A percentile compares a stretch with the other conserved stretches of the same genome.
These are phyloP conservation scores for Papilio demoleus DNA, from an alignment of 2,888 invertebrate genomes.

Conservation along the genomic window DNA sequence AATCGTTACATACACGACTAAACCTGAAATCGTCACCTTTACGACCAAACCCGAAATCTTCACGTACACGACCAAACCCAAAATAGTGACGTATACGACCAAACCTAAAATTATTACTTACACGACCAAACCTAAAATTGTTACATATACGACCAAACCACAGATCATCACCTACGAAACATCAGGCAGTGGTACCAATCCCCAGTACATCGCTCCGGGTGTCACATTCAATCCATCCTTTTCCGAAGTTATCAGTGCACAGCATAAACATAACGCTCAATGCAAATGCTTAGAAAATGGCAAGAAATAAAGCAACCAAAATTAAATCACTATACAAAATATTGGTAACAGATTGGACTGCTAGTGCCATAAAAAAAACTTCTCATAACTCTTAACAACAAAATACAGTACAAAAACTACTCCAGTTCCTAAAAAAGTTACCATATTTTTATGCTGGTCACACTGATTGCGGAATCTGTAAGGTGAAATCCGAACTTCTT, in stretches of 20 bases:
- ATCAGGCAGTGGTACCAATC: slow-evolving; percentile 70
- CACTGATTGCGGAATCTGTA: slow-evolving; percentile 26
- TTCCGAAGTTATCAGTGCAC: slow-evolving; percentile 57
- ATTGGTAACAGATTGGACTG: slow-evolving; percentile 37
- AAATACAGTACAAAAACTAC: slow-evolving; percentile 47
- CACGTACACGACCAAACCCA: slow-evolving; percentile 67
- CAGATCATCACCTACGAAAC: slow-evolving; percentile 71
- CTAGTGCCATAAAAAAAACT: slow-evolving; percentile 64
- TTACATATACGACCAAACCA: slow-evolving; percentile 62
- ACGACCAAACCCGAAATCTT: slow-evolving; percentile 53
- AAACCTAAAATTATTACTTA: slow-evolving; percentile 66
- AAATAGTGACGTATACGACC: slow-evolving; percentile 65
- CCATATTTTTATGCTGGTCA: slow-evolving; percentile 42
- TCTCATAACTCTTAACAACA: slow-evolving; percentile 21
- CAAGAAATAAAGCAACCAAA: slow-evolving; percentile 59
- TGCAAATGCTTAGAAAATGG: slow-evolving; percentile 73
- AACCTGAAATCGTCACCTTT: slow-evolving; percentile 51
- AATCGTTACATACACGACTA: slow-evolving; percentile 51
- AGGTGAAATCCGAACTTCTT: slow-evolving; percentile 41
- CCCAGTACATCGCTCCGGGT: slow-evolving; percentile 70
- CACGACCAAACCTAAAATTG: slow-evolving; percentile 62
- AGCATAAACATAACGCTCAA: slow-evolving; percentile 64
- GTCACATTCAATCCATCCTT: slow-evolving; percentile 68
- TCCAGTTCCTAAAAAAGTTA: slow-evolving; percentile 59
- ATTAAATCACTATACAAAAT: slow-evolving; percentile 29